phyloP scores from a whole-genome alignment of 2,113 vertebrate species.

The Sterrhoptilus dennistouni region DNA sequence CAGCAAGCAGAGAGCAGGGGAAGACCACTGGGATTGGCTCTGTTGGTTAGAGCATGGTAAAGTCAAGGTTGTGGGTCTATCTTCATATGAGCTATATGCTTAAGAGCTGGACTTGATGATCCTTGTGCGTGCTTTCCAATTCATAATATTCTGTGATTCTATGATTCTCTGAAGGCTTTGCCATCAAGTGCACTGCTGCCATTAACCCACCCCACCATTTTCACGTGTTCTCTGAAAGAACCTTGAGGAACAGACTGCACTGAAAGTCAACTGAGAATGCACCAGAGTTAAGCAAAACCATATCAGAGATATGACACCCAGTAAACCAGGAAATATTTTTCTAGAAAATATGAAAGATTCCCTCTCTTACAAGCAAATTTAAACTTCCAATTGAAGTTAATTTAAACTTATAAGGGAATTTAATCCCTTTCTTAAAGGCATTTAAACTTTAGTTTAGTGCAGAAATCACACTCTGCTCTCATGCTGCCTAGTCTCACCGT shows the following conservation, averaged over 20 bases:
- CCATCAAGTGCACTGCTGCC: neutral
- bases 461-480: neutral
- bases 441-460: neutral
- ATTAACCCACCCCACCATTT: neutral
- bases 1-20: neutral
- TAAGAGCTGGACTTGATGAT: too few species aligned
- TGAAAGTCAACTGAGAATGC: neutral
- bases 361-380: neutral
- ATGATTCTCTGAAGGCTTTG: neutral
- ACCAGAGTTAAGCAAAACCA: rapidly evolving
- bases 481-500: neutral
- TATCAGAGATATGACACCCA: neutral
- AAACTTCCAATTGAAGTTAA: too few species aligned
- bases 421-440: too few species aligned
- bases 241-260: neutral
- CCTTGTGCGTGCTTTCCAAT: neutral
- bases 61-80: neutral
- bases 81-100: too few species aligned
- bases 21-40: neutral
- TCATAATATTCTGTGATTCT: neutral
- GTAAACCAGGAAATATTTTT: neutral
- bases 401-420: too few species aligned
- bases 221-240: rapidly evolving
- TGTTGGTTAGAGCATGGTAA: neutral
- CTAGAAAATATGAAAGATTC: neutral